Evolutionary conservation across 1,140 invertebrate genomes (phyloP), one percentile per base, ranked within the genome.

Genomic region (Cheumatopsyche charites): DNA sequence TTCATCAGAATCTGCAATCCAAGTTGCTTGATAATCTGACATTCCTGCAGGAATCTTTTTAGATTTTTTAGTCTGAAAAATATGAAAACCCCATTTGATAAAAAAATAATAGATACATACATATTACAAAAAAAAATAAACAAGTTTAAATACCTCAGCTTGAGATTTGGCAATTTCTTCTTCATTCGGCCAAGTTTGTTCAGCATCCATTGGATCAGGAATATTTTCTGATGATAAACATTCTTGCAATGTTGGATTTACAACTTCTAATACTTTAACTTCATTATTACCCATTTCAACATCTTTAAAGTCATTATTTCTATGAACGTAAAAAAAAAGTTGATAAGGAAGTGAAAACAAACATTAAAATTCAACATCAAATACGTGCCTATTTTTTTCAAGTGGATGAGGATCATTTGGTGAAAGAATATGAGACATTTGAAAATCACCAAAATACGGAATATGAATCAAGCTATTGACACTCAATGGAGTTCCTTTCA

Each of bases 1-100:
- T 3, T 82, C 78, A 68, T 88, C 84, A 1, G 85, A 84, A 72
- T 87, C 86, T 17, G 86, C 84, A 80, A 98, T 97, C 97, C 97
- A 99, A 36, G 95, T 91, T 21, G 96, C 94, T 84, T 99, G 97
- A 82, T 99, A 99, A 67, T 94, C 93, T 12, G 96, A 98, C 78
- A 94, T 95, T 45, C 97, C 97, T 83, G 96, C 95, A 0, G 95
- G 96, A 23, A 98, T 91, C 78, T 88, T 90, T 79, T 95, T 95
- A 0, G 91, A 83, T 67, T 88, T 85, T 72, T 88, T 90, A 15
- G 79, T 78, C 76, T 79, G 74, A 49, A 63, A 71, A 70, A 19
- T 12, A 70, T 5, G 26, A 70, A 58, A 41, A 61, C 11, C 12
- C 62, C 15, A 9, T 41, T 70, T 4, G n/a, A 61, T 70, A 23